These are phyloP conservation scores for Drosophila fungiperda DNA, from an alignment of 2,888 invertebrate genomes.

Conservation along the genomic window DNA sequence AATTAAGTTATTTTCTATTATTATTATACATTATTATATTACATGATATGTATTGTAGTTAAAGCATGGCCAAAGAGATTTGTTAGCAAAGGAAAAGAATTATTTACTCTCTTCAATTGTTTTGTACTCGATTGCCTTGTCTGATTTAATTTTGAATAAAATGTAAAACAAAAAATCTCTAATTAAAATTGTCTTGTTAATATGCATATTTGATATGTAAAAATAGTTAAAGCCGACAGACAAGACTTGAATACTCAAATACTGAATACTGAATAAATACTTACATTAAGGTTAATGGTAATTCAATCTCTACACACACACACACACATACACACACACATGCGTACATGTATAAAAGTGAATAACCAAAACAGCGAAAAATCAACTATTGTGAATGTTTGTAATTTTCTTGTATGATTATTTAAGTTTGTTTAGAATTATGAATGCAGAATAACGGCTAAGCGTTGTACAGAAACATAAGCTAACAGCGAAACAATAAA, in stretches of 20 bases:
- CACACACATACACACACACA: slow-evolving; percentile 21
- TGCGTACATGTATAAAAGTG: slow-evolving; percentile 22
- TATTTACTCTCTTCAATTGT: slow-evolving; percentile 32
- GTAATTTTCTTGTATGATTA: slow-evolving; percentile 33
- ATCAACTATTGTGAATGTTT: slow-evolving; percentile 68
- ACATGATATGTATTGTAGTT: slow-evolving; percentile 30
- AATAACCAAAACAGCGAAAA: slow-evolving; percentile 26
- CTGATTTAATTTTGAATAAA: slow-evolving; percentile 34
- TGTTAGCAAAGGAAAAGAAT: slow-evolving; percentile 53
- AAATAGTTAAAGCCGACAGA: slow-evolving; percentile 55
- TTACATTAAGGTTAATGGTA: slow-evolving; percentile 59
- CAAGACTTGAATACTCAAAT: slow-evolving; percentile 69
- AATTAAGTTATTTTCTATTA: slow-evolving; percentile 27
- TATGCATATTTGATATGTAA: slow-evolving; percentile 34
- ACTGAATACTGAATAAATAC: background rate
- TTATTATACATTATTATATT: slow-evolving; percentile 28
- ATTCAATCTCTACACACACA: slow-evolving; percentile 46
- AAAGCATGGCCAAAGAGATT: slow-evolving; percentile 64
- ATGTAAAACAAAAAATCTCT: background rate
- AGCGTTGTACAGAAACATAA: slow-evolving; percentile 43
- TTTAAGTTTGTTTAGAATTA: slow-evolving; percentile 43
- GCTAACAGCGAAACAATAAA: slow-evolving; percentile 41
- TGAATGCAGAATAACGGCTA: slow-evolving; percentile 28
- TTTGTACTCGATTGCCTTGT: slow-evolving; percentile 38
- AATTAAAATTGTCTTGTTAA: slow-evolving; percentile 47